Conservation (phyloP, 2,797 vertebrate species). For the Halcyon badia region DNA sequence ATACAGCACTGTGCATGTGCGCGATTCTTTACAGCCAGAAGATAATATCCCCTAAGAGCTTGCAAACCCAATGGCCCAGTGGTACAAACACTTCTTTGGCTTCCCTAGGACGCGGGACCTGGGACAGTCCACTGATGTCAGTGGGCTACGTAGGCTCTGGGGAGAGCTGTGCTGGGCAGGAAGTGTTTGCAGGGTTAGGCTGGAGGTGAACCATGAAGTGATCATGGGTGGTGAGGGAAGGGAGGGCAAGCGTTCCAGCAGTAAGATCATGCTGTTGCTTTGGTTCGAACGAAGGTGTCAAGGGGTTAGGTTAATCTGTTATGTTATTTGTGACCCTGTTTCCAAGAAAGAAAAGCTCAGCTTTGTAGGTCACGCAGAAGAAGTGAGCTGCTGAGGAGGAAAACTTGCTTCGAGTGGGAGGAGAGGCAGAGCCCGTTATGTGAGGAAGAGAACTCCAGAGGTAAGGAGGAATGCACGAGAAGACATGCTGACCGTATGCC, state of each 20-base stretch:
- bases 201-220: conserved; percentile 33
- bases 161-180: conserved; percentile 45
- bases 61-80: conserved; percentile 19
- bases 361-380: conserved; percentile 51
- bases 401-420: rapidly evolving
- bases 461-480: neutral
- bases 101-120: neutral
- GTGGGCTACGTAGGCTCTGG: neutral
- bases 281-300: neutral
- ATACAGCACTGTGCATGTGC: neutral
- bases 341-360: conserved; percentile 26
- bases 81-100: conserved; percentile 44
- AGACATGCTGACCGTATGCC: neutral
- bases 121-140: conserved; percentile 9
- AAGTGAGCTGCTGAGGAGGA: neutral
- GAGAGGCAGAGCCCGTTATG: neutral
- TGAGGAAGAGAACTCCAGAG: neutral
- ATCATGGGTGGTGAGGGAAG: conserved; percentile 10
- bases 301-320: conserved; percentile 9
- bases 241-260: neutral
- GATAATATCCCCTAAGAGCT: conserved; percentile 53
- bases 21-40: conserved; percentile 51
- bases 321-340: conserved; percentile 18
- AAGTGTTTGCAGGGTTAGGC: conserved; percentile 49
- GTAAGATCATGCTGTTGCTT: neutral